phyloP scores from a whole-genome alignment of 1,140 invertebrate genomes.

The Drosophila sproati region DNA sequence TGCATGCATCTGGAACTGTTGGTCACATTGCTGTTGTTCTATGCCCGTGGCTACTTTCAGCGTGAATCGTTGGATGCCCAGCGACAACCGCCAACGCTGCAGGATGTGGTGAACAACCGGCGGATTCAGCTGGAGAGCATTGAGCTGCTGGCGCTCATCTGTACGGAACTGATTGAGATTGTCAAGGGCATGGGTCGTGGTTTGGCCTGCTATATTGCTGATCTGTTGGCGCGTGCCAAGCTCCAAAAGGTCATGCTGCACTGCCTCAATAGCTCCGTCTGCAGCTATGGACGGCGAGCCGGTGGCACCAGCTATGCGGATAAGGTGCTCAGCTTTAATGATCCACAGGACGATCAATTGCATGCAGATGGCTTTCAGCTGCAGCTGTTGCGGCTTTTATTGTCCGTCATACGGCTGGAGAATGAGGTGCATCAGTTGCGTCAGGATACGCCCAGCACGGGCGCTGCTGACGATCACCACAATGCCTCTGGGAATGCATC shows the following conservation, averaged over 20 bases:
- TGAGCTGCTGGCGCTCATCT: constrained; percentile 91
- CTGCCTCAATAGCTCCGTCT: constrained; percentile 92
- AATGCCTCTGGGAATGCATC: constrained; percentile 66
- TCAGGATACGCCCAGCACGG: constrained; percentile 81
- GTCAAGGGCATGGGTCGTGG: constrained; percentile 93
- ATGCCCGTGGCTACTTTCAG: constrained; percentile 93
- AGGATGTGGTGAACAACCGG: constrained; percentile 91
- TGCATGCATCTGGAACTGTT: constrained; percentile 94
- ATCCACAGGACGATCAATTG: constrained; percentile 87
- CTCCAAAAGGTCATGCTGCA: constrained; percentile 95
- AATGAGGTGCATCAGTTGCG: constrained; percentile 87
- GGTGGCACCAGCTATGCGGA: constrained; percentile 89
- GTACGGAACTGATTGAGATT: constrained; percentile 91
- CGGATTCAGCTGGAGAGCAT: constrained; percentile 91
- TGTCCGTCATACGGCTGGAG: constrained; percentile 92
- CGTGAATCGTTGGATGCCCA: constrained; percentile 85
- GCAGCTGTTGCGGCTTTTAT: constrained; percentile 88
- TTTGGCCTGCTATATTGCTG: constrained; percentile 92
- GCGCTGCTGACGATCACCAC: constrained; percentile 27
- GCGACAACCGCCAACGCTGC: constrained; percentile 88
- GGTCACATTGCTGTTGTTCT: constrained; percentile 92
- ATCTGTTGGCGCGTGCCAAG: constrained; percentile 93
- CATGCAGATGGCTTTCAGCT: constrained; percentile 92
- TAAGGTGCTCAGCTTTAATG: constrained; percentile 93
- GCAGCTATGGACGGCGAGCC: constrained; percentile 75